A percentile compares a stretch with the other conserved stretches of the same genome.
These are phyloP conservation scores for Augiades crinisus DNA, from an alignment of 2,888 invertebrate genomes.

Conservation along the genomic window DNA sequence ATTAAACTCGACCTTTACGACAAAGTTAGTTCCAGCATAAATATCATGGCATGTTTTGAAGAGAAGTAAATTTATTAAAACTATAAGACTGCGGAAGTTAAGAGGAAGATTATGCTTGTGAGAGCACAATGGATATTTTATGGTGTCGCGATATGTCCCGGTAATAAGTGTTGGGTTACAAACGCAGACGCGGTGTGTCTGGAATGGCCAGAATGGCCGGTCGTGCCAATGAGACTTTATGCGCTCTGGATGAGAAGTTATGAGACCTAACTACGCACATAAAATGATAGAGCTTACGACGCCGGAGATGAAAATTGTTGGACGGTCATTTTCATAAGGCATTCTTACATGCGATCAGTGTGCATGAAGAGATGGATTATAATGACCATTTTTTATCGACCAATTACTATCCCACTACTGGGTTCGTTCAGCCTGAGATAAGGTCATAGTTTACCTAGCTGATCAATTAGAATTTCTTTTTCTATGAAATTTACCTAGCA, in stretches of 20 bases:
- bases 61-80: no score
- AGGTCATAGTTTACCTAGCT: no score
- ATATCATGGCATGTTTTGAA: no score
- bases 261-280: constrained; percentile 43
- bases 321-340: background rate
- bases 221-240: constrained; percentile 51
- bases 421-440: no score
- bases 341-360: no score
- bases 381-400: no score
- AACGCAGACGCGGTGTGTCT: constrained; percentile 40
- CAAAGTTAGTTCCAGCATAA: no score
- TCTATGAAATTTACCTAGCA: no score
- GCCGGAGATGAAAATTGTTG: constrained; percentile 12
- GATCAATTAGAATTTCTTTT: no score
- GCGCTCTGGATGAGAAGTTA: constrained; percentile 50
- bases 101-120: constrained; percentile 39
- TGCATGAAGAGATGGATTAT: no score
- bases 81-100: constrained; percentile 38
- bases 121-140: constrained; percentile 43
- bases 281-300: constrained; percentile 42
- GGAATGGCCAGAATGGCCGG: constrained; percentile 44
- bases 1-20: no score
- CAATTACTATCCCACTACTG: no score
- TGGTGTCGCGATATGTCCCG: constrained; percentile 48
- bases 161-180: constrained; percentile 57